A percentile compares a stretch with the other conserved stretches of the same genome.
phyloP scores from a whole-genome alignment of 2,888 invertebrate species.

The Gryllus longicercus region DNA sequence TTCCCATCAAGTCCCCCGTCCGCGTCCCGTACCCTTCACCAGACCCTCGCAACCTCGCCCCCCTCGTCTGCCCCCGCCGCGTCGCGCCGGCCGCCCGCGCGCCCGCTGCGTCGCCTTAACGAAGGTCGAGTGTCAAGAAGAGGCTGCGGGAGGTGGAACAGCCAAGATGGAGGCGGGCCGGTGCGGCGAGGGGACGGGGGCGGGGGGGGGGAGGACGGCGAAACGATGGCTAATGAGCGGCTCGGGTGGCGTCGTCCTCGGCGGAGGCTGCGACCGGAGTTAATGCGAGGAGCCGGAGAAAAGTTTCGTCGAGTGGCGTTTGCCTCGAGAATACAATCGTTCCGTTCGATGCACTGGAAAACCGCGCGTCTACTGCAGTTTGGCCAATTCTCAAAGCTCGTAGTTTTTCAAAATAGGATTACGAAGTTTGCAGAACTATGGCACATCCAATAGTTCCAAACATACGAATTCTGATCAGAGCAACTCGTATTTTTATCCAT shows the following conservation, averaged over 20 bases:
- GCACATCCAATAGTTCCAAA: too few species aligned
- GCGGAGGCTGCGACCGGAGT: too few species aligned
- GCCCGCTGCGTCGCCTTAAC: background rate
- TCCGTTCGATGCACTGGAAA: too few species aligned
- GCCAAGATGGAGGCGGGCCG: background rate
- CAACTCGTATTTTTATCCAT: too few species aligned
- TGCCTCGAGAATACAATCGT: too few species aligned
- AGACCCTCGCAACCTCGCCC: background rate
- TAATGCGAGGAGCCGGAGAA: too few species aligned
- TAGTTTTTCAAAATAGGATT: too few species aligned
- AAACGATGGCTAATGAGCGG: background rate
- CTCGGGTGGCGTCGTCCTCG: background rate
- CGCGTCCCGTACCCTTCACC: background rate
- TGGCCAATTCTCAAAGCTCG: too few species aligned
- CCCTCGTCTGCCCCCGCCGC: background rate
- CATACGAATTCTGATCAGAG: too few species aligned
- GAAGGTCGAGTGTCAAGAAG: conserved; percentile 17
- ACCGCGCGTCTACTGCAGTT: too few species aligned
- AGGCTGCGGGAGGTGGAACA: background rate
- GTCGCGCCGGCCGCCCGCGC: background rate
- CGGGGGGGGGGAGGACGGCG: background rate
- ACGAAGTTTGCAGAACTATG: too few species aligned
- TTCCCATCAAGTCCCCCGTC: background rate
- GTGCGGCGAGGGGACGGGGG: background rate
- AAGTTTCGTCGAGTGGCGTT: too few species aligned